Base-by-base conservation (phyloP, 1,140 invertebrate genomes). In the Belonocnema kinseyi region DNA sequence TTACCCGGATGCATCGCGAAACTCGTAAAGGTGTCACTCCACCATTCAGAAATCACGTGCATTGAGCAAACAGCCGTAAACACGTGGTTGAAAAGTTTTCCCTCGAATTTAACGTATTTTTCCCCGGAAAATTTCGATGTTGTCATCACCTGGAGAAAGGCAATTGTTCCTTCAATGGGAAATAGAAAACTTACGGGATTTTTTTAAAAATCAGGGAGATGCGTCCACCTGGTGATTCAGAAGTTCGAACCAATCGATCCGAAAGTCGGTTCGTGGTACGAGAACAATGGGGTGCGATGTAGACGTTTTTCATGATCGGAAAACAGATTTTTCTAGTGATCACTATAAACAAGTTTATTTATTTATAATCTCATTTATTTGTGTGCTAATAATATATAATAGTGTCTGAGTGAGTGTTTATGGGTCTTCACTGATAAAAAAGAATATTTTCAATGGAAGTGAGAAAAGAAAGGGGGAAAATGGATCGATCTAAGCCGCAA, bases 401-500 rank as follows among this genome's bases (percentile, higher is more conserved):
- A 46, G 40, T 46, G 40, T 46, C 40, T 46, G 40, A 46, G 40
- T 46, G 40, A 7, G 40, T 46, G 40, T 46, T 46, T 10, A 11
- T 46, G 40, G 40, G 10, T 8, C 40, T 46, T 10, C 7, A 2
- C 40, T 46, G 40, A 46, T 46, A 8, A 46, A 8, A 46, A 46
- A 46, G 40, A 8, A 46, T 46, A 46, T 46, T 46, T 46, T 11
- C 1, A 46, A 46, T 46, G 40, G 40, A 46, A 46, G 7, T 46
- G 10, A 46, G 10, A 46, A 46, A 7, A 46, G 40, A 46, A 46
- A 46, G 40, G 40, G 40, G 40, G 40, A 85, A 82, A 54, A 89
- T 89, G 88, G 84, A 79, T 76, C 82, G 84, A 14, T 84, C 83
- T 13, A 83, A 80, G 51, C 78, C 86, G 40, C 85, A 78, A 33